Evolutionary conservation across 2,888 invertebrate species (phyloP), one percentile per base, ranked within the genome.

Genomic region (Eupithecia tripunctaria): DNA sequence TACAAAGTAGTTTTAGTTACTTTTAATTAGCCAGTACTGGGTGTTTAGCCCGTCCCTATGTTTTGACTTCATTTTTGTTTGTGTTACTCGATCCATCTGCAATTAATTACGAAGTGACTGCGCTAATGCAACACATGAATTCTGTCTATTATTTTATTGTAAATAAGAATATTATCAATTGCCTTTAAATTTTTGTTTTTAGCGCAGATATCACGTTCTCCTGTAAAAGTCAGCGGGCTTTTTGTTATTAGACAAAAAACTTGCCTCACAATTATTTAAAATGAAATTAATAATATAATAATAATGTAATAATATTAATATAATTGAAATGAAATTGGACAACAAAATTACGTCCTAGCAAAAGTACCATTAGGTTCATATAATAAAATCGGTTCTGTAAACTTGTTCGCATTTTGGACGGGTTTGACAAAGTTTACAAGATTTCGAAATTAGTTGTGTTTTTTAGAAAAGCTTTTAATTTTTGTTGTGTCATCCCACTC

Each of bases 1-100:
- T 10, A 51, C 51, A 91, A 89, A 89, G 85, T 91, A 91, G 89
- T 25, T 67, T 73, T 76, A 78, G 81, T 84, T 89, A 90, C 86
- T 80, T 81, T 73, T 82, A 82, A 84, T 72, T 76, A 77, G 70
- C 38, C 43, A 27, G 15, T 43, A 27, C 15, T 14, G 70, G 43
- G 43, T 43, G 71, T 56, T 67, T 12, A 27, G 32, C 27, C 14
- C 21, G n/a, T n/a, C 10, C 12, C 59, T 25, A 27, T 27, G 29
- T 15, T 60, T 60, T 29, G 29, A 60, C 0, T 15, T 29, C 7
- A 27, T 25, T 62, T 32, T 62, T 29, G 8, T 32, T 32, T 32
- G 62, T 60, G 4, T 25, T 27, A 59, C 12, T 21, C 10, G 15
- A 59, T 59, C 27, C 25, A 59, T 59, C 27, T 6, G 7, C 59